phyloP scores from a whole-genome alignment of 2,888 invertebrate species.

The Chromoteleia sp. region DNA sequence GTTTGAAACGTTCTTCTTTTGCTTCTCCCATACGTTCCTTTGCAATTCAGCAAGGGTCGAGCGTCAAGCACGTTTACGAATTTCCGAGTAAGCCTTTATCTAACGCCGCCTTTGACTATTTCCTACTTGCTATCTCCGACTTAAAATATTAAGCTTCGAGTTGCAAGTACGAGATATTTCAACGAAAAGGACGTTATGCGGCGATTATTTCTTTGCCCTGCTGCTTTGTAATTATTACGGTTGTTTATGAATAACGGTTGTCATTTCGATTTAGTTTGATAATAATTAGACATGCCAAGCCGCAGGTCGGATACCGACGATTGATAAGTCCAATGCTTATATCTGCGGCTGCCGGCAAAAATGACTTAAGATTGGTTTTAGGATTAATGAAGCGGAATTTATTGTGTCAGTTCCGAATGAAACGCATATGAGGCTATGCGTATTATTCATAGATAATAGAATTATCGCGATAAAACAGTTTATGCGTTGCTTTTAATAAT shows the following conservation, averaged over 20 bases:
- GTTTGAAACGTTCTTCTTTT: slow-evolving; percentile 70
- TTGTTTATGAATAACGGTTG: slow-evolving; percentile 63
- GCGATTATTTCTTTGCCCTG: slow-evolving; percentile 68
- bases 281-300: slow-evolving; percentile 40
- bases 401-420: neutral
- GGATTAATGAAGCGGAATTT: slow-evolving; percentile 9
- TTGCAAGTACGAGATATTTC: slow-evolving; percentile 63
- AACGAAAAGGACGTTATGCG: slow-evolving; percentile 55
- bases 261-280: slow-evolving; percentile 42
- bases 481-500: neutral
- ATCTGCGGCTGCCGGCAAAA: neutral
- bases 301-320: neutral
- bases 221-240: slow-evolving; percentile 56
- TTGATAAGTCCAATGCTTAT: slow-evolving; percentile 40
- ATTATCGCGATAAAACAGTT: neutral
- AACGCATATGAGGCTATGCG: neutral
- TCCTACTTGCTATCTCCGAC: slow-evolving; percentile 74
- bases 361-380: slow-evolving; percentile 3
- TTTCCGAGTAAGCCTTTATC: slow-evolving; percentile 71
- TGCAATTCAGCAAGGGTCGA: slow-evolving; percentile 75
- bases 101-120: slow-evolving; percentile 70
- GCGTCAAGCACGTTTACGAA: slow-evolving; percentile 73
- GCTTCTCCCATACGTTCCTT: slow-evolving; percentile 72
- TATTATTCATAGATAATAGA: neutral
- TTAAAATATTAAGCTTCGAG: slow-evolving; percentile 73